Percentiles rank a stretch among this genome's conserved stretches.
Conservation (phyloP, 92 coral and sea anemone genomes). For the Palythoa heliodiscus region DNA sequence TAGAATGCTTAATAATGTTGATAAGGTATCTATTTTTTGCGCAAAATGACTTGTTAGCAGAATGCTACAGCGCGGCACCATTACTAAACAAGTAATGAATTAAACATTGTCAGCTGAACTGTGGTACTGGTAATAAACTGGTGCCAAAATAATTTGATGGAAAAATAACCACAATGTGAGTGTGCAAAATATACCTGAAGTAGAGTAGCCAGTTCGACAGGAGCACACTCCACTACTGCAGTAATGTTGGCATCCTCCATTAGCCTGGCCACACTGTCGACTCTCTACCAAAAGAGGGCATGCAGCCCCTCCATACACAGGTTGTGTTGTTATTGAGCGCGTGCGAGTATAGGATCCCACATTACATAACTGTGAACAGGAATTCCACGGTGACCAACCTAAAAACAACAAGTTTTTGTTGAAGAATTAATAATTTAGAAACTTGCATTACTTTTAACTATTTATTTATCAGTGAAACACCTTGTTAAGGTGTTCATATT, state of each 20-base stretch:
- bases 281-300: conserved; percentile 37
- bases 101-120: too few relatives aligned
- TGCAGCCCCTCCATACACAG: conserved; percentile 65
- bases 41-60: too few relatives aligned
- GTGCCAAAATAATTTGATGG: background rate
- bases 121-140: too few relatives aligned
- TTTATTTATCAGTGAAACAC: too few relatives aligned
- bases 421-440: too few relatives aligned
- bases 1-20: too few relatives aligned
- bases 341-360: conserved; percentile 54
- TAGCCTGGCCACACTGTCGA: conserved; percentile 58
- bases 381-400: conserved; percentile 74
- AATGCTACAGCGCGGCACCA: too few relatives aligned
- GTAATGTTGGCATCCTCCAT: conserved; percentile 71
- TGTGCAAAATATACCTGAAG: background rate
- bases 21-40: too few relatives aligned
- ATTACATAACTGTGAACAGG: conserved; percentile 56
- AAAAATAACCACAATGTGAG: too few relatives aligned
- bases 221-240: conserved; percentile 71
- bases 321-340: conserved; percentile 30
- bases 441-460: too few relatives aligned
- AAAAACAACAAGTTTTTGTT: background rate
- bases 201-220: conserved; percentile 61
- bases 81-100: too few relatives aligned
- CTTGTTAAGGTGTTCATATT: too few relatives aligned